Conservation (phyloP, 1,140 invertebrate species). For the Helicoverpa armigera region DNA sequence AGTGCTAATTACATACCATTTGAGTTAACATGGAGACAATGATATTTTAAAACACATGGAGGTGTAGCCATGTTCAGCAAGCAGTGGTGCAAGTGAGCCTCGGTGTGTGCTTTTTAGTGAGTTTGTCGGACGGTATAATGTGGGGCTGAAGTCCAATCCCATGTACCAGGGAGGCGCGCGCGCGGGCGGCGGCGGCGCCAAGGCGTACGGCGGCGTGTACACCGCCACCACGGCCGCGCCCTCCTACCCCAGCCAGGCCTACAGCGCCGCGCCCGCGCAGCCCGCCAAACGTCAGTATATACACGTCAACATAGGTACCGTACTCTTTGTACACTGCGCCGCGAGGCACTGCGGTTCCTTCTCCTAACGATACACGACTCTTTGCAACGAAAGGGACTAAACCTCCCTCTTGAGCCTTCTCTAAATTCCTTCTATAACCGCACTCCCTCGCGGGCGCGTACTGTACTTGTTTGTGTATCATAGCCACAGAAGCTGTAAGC, state of each 20-base stretch:
- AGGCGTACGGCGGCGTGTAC: conserved; percentile 86
- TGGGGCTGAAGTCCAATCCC: conserved; percentile 25
- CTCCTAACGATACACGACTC: no score
- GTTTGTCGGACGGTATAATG: background rate
- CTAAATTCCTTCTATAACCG: background rate
- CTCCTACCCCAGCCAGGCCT: conserved; percentile 80
- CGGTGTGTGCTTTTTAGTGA: background rate
- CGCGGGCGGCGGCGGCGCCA: conserved; percentile 69
- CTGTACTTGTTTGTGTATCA: conserved; percentile 30
- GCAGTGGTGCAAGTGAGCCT: no score
- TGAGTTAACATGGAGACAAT: no score
- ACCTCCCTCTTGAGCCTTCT: background rate
- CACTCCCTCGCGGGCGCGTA: conserved; percentile 24
- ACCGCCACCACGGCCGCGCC: conserved; percentile 80
- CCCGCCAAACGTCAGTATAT: conserved; percentile 76
- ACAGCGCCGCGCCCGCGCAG: conserved; percentile 74
- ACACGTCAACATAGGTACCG: conserved; percentile 36
- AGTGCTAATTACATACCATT: no score
- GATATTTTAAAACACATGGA: no score
- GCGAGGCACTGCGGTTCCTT: conserved; percentile 9
- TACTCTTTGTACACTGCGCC: conserved; percentile 27
- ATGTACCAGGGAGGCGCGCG: conserved; percentile 72
- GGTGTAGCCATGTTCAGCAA: no score
- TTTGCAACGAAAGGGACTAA: background rate
- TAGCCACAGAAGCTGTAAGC: conserved; percentile 5